Base-by-base conservation (phyloP, 2,113 vertebrate genomes). In the Megaptera novaeangliae region DNA sequence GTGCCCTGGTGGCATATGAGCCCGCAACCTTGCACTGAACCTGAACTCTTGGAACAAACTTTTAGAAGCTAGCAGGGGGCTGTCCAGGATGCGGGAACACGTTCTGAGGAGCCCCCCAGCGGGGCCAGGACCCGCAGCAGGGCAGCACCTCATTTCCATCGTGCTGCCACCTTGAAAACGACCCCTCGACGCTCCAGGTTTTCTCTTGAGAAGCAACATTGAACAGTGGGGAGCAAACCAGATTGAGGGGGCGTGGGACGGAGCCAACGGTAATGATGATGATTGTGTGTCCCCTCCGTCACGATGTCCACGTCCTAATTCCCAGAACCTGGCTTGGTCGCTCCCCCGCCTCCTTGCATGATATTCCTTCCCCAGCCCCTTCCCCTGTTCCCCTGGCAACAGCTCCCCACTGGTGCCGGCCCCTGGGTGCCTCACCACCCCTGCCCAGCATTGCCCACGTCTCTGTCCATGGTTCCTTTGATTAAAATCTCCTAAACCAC, bases 351-450 rank as follows among this genome's bases (percentile, higher is more conserved):
- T 66, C 64, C 7, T 4, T 46, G 46, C 18, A n/a, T 66, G 14
- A n/a, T 5, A 31, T 75, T 25, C 57, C 31, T 68, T 41, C 27
- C 29, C 2, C 29, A 25, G 14, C 6, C 13, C 27, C 77, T 25
- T 59, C 29, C 13, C 27, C 49, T 61, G 29, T 27, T 46, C 69
- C 46, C 31, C 23, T 20, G 41, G 41, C 81, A 36, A 8, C 8
- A 0, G 86, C 21, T 61, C 14, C 12, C 23, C 77, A 9, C 27
- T 0, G 7, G 0, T 18, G 8, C 61, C 21, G n/a, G 8, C 8
- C n/a, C 63, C 36, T 14, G 74, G 61, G 25, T 6, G 1, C 27
- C 29, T 34, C 61, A 2, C 12, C 5, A 7, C 31, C 64, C 49
- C 52, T 68, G 49, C 49, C 34, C 18, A 20, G 49, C 77, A 12